phyloP scores from a whole-genome alignment of 2,113 vertebrate genomes.

The Synchiropus splendidus region DNA sequence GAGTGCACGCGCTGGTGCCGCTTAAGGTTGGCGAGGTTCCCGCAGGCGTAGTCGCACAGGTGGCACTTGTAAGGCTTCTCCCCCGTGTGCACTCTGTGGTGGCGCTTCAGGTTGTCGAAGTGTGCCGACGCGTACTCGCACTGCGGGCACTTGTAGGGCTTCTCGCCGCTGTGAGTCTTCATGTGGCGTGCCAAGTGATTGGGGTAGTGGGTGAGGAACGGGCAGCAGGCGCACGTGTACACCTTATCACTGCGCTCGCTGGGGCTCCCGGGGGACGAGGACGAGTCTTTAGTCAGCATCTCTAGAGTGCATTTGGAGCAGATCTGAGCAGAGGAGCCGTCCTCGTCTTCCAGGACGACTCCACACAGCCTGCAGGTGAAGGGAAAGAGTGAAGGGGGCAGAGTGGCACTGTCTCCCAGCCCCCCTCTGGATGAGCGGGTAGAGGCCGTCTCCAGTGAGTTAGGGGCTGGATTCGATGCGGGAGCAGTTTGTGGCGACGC shows the following conservation, averaged over 20 bases:
- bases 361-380: constrained; percentile 87
- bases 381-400: constrained; percentile 81
- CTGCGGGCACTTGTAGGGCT: constrained; percentile 90
- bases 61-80: constrained; percentile 90
- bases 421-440: background rate
- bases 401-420: constrained; percentile 38
- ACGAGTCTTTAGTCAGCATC: constrained; percentile 73
- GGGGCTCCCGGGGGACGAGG: constrained; percentile 40
- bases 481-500: constrained; percentile 38
- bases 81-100: constrained; percentile 86
- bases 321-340: constrained; percentile 74
- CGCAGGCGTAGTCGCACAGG: constrained; percentile 89
- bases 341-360: constrained; percentile 83
- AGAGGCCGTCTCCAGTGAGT: constrained; percentile 24
- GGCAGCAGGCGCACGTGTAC: constrained; percentile 84
- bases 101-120: constrained; percentile 95
- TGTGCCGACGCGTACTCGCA: constrained; percentile 92
- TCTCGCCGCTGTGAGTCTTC: constrained; percentile 97
- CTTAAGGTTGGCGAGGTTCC: constrained; percentile 96
- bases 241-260: constrained; percentile 76
- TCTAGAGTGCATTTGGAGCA: constrained; percentile 83
- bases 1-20: constrained; percentile 93
- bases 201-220: constrained; percentile 93
- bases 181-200: constrained; percentile 96
- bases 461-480: constrained; percentile 31